phyloP scores from a whole-genome alignment of 2,113 vertebrate genomes.

The Macaca fascicularis region DNA sequence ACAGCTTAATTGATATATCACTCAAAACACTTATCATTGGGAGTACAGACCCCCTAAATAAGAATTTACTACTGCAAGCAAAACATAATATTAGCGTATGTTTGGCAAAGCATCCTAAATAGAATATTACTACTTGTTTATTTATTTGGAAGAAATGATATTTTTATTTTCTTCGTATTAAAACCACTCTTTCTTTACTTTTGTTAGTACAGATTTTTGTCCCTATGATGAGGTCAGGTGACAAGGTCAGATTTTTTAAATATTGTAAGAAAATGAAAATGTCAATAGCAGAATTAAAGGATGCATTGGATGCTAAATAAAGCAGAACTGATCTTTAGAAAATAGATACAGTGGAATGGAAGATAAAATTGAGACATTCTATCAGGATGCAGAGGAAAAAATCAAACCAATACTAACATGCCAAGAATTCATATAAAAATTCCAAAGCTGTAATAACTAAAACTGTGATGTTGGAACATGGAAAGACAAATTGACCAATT shows the following conservation, averaged over 20 bases:
- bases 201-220: not conserved
- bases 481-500: not conserved
- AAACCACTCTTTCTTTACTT: not conserved
- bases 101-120: not conserved
- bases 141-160: not conserved
- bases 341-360: not conserved
- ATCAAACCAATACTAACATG: not conserved
- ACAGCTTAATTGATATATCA: not conserved
- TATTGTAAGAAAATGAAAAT: not conserved
- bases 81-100: not conserved
- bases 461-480: not conserved
- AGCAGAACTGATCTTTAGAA: conserved; percentile 42
- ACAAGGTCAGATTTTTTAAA: not conserved
- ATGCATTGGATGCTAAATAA: conserved; percentile 9
- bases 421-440: not conserved
- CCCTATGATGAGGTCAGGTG: not conserved
- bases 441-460: not conserved
- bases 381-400: not conserved
- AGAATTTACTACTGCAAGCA: not conserved
- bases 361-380: not conserved
- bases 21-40: not conserved
- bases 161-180: not conserved
- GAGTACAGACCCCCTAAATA: not conserved
- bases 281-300: conserved; percentile 5
- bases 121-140: not conserved